These are phyloP conservation scores for Polyergus mexicanus DNA, from an alignment of 1,140 invertebrate species.

Conservation along the genomic window DNA sequence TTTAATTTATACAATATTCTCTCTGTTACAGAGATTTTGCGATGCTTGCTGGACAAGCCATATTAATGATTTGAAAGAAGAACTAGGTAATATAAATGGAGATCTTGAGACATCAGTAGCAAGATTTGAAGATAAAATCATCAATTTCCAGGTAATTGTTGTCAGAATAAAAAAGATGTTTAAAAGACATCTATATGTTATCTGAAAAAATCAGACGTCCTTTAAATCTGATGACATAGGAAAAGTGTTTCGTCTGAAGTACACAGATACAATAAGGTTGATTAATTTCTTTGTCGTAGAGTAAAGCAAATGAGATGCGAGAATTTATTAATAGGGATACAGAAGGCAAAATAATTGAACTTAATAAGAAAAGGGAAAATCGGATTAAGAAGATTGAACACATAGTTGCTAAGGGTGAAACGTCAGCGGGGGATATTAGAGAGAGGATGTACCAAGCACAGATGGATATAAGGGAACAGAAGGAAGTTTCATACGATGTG, in stretches of 20 bases:
- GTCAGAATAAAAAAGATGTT: neutral
- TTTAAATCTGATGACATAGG: neutral
- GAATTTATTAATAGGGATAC: conserved; percentile 73
- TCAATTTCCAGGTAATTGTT: conserved; percentile 86
- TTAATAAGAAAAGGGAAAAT: conserved; percentile 68
- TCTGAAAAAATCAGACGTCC: neutral
- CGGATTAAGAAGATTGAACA: conserved; percentile 62
- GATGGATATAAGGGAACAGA: conserved; percentile 55
- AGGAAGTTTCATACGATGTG: conserved; percentile 43
- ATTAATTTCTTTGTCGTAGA: conserved; percentile 46
- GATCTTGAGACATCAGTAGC: conserved; percentile 86
- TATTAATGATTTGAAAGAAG: conserved; percentile 84
- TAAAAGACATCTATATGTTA: neutral
- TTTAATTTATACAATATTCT: neutral
- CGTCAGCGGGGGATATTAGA: conserved; percentile 59
- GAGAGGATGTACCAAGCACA: conserved; percentile 42
- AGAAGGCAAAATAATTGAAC: conserved; percentile 70
- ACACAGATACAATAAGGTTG: neutral
- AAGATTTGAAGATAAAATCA: conserved; percentile 86
- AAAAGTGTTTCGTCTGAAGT: neutral
- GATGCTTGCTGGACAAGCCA: conserved; percentile 40
- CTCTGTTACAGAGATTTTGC: conserved; percentile 26
- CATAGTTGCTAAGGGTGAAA: conserved; percentile 46
- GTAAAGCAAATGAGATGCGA: conserved; percentile 65
- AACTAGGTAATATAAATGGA: conserved; percentile 86